phyloP scores from a whole-genome alignment of 2,797 vertebrate species.

The Sebastes hubbsi region DNA sequence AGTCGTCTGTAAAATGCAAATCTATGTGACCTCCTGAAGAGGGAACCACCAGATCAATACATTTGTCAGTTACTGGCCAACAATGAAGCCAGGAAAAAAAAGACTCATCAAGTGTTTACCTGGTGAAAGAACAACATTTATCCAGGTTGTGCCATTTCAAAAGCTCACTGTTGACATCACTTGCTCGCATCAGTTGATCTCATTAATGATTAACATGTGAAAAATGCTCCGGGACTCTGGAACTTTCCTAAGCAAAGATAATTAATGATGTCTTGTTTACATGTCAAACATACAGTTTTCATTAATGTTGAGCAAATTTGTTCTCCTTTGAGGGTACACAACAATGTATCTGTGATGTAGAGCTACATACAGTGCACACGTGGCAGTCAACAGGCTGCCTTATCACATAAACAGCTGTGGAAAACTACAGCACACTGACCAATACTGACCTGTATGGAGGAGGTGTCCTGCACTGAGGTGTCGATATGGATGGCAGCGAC shows the following conservation, averaged over 20 bases:
- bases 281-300: slow-evolving; percentile 38
- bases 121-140: slow-evolving; percentile 4
- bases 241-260: slow-evolving; percentile 60
- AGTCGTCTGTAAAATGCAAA: not conserved
- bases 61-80: not conserved
- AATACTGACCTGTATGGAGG: slow-evolving; percentile 36
- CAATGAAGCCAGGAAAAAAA: not conserved
- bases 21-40: not conserved
- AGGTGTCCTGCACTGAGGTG: not conserved
- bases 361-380: not conserved
- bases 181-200: slow-evolving; percentile 34
- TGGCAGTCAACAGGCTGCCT: not conserved
- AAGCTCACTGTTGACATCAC: slow-evolving; percentile 36
- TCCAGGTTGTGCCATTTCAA: not conserved
- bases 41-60: slow-evolving; percentile 8
- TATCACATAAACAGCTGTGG: slow-evolving; percentile 21
- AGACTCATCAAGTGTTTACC: slow-evolving; percentile 9
- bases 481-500: not conserved
- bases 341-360: not conserved
- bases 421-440: slow-evolving; percentile 69
- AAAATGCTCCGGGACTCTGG: slow-evolving; percentile 27
- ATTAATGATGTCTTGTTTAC: slow-evolving; percentile 27
- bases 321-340: slow-evolving; percentile 18
- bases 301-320: slow-evolving; percentile 29
- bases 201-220: slow-evolving; percentile 75